phyloP scores from a whole-genome alignment of 2,888 invertebrate genomes.

The Fabriciana adippe region DNA sequence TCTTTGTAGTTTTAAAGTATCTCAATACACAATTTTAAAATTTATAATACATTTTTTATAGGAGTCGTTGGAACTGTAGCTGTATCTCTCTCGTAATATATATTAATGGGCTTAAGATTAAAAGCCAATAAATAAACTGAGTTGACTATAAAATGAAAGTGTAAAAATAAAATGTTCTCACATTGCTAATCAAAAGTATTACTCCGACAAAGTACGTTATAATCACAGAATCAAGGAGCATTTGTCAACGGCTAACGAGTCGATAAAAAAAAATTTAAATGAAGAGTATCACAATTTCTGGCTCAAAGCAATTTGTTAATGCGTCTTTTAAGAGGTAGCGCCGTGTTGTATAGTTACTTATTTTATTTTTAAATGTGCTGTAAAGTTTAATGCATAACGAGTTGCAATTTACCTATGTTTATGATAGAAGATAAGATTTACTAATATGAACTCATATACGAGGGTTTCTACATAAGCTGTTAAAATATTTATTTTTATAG shows the following conservation, averaged over 20 bases:
- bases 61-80: too few relatives aligned
- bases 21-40: not conserved
- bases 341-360: conserved; percentile 48
- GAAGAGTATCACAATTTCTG: conserved; percentile 66
- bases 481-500: not conserved
- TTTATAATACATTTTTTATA: too few relatives aligned
- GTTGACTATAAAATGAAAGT: conserved; percentile 44
- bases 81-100: not conserved
- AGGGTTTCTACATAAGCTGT: conserved; percentile 11
- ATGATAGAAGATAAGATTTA: conserved; percentile 65
- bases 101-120: conserved; percentile 12
- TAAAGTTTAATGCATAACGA: conserved; percentile 65
- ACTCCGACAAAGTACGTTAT: conserved; percentile 71
- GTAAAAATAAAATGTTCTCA: conserved; percentile 54
- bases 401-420: conserved; percentile 62
- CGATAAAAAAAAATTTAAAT: conserved; percentile 71
- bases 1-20: not conserved
- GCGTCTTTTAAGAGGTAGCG: conserved; percentile 57
- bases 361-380: conserved; percentile 57
- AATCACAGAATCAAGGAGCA: conserved; percentile 68
- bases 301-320: conserved; percentile 70
- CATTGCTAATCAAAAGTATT: conserved; percentile 63
- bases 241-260: conserved; percentile 74
- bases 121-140: conserved; percentile 32
- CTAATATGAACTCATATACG: conserved; percentile 50